Evolutionary conservation across 2,888 invertebrate genomes (phyloP), one percentile per base, ranked within the genome.

Genomic region (Salticus scenicus): DNA sequence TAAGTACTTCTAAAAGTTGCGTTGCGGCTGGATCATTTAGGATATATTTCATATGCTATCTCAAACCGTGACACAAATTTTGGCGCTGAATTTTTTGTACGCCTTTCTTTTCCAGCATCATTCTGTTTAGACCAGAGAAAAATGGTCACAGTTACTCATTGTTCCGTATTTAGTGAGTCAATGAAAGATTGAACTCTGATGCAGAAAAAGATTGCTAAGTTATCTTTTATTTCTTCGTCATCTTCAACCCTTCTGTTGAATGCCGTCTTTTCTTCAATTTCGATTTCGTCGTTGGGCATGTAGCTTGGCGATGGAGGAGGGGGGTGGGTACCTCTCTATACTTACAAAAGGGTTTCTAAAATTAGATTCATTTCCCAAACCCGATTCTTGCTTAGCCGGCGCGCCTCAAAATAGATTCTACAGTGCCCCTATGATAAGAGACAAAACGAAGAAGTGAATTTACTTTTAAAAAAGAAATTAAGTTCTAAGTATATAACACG

Each of bases 351-450:
- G 41, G 66, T 17, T 64, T 27, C 81, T 82, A 82, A 82, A 82
- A 75, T 82, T 82, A 82, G 81, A 82, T 31, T 27, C 74, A 73
- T 74, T 81, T 81, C 69, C 69, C 72, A 74, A 81, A 81, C 73
- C 57, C 51, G 63, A 81, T 70, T 82, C 75, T 63, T 82, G 81
- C 75, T 82, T 75, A 75, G 80, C 67, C 73, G 80, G 73, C 80
- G 47, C 17, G 42, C 75, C 81, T 82, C 70, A 63, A 82, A 82
- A 82, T 82, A 82, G 81, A 73, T 78, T 73, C 51, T n/a, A n/a
- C 67, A 63, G 33, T 63, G 47, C 64, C 64, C 47, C 64, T 71
- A 69, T 33, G 63, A 75, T 75, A 70, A 70, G 41, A 69, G 57
- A 80, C 71, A 80, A 72, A 69, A 42, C 28, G 42, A 70, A 20